Evolutionary conservation across 2,797 vertebrate genomes (phyloP), one percentile per base, ranked within the genome.

Genomic region (Leucoraja ocellata): DNA sequence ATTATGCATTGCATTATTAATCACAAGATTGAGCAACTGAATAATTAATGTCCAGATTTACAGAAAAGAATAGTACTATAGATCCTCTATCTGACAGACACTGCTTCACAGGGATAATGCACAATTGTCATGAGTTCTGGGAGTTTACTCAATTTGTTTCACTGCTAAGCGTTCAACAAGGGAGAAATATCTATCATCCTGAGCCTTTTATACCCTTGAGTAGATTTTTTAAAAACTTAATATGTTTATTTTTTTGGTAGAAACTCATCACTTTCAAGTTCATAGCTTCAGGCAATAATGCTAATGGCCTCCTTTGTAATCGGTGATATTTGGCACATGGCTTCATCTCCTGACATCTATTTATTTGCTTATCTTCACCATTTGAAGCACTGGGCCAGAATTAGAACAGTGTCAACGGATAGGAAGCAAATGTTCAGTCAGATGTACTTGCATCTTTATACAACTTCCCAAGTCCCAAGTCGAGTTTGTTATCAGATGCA

Each of bases 371-470:
- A 58, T 83, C 80, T 83, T 54, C 39, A 81, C 11, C 46, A 83
- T 83, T 83, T 83, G 80, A 83, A 83, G 54, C 80, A 61, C 1
- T 4, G 28, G 23, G 54, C 46, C 80, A 83, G 25, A 68, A 36
- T 68, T 88, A 88, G 61, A 88, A 88, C 14, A 32, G 61, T 88
- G 63, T n/a, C 58, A 88, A 32, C n/a, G 68, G 84, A 65, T 88
- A 36, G 21, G 81, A 84, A 88, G 16, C 58, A 16, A 61, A 21
- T 65, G 28, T 63, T 76, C 78, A 46, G 13, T 76, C 11, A 6
- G 61, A 68, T 10, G 16, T 68, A 88, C 18, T 32, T 88, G 61
- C 9, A 16, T 18, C 84, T 21, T 68, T 88, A 2, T 68, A 36
- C 32, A 16, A 9, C n/a, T 88, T 16, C 68, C 46, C 46, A 54